These are phyloP conservation scores for Nomia melanderi DNA, from an alignment of 1,140 invertebrate species.

Conservation along the genomic window DNA sequence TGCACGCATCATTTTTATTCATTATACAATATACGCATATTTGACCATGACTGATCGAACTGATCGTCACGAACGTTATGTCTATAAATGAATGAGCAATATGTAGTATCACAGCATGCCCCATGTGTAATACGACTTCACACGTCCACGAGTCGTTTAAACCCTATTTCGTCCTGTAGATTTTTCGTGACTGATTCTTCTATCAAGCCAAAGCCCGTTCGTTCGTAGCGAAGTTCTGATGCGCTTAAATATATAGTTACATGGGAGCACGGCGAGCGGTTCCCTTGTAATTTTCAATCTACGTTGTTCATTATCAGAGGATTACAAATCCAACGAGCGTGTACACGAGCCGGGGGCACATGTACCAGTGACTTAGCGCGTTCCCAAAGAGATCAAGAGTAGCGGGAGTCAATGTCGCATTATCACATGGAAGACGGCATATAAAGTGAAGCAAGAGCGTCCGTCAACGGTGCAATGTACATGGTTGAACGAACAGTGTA, in stretches of 20 bases:
- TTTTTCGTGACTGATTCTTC: too few species aligned
- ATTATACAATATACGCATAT: not conserved
- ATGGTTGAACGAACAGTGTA: slow-evolving; percentile 33
- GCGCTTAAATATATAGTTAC: not conserved
- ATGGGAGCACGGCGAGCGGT: too few species aligned
- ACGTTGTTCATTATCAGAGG: slow-evolving; percentile 15
- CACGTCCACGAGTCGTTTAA: not conserved
- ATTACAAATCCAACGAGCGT: slow-evolving; percentile 16
- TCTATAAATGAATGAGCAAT: not conserved
- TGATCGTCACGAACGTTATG: not conserved
- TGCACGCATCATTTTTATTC: not conserved
- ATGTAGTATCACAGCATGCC: too few species aligned
- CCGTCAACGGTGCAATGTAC: slow-evolving; percentile 45
- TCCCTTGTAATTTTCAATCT: not conserved
- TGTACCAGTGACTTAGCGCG: slow-evolving; percentile 11
- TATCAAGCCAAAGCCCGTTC: too few species aligned
- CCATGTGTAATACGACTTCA: not conserved
- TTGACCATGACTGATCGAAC: not conserved
- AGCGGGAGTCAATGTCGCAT: slow-evolving; percentile 15
- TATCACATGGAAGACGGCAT: slow-evolving; percentile 21
- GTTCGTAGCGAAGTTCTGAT: too few species aligned
- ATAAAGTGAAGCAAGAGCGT: slow-evolving; percentile 36
- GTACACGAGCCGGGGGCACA: slow-evolving; percentile 1
- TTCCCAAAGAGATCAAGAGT: slow-evolving; percentile 27
- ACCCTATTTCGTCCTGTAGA: not conserved